A percentile compares a stretch with the other conserved stretches of the same genome.
phyloP scores from a whole-genome alignment of 2,797 vertebrate genomes.

The Gouania willdenowi region DNA sequence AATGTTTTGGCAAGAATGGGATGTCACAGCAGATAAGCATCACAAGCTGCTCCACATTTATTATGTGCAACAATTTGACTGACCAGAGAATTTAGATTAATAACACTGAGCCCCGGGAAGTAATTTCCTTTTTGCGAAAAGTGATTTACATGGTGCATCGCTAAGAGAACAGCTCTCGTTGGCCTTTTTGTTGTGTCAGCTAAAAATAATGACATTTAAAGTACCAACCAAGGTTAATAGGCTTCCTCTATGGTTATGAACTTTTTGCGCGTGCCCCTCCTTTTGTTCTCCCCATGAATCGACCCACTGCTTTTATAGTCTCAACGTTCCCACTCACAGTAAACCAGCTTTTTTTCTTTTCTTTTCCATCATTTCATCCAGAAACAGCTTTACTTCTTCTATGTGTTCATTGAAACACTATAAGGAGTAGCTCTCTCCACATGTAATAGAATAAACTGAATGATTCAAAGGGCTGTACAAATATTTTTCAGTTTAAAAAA shows the following conservation, averaged over 20 bases:
- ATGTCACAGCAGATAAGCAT: constrained; percentile 82
- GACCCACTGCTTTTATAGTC: constrained; percentile 59
- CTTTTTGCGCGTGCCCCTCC: constrained; percentile 66
- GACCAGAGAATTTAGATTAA: constrained; percentile 98
- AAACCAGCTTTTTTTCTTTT: constrained; percentile 29
- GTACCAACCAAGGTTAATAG: constrained; percentile 97
- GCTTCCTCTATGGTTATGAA: constrained; percentile 89
- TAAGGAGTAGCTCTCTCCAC: too few relatives aligned
- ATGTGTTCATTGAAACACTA: too few relatives aligned
- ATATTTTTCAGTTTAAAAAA: too few relatives aligned
- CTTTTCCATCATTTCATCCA: constrained; percentile 16
- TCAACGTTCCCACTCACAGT: constrained; percentile 39
- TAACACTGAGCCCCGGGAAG: constrained; percentile 92
- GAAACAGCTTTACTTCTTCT: constrained; percentile 9
- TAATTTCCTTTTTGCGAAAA: constrained; percentile 97
- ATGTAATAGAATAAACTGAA: too few relatives aligned
- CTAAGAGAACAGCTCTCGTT: constrained; percentile 84
- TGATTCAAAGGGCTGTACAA: too few relatives aligned
- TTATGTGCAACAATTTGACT: constrained; percentile 94
- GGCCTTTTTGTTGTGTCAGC: constrained; percentile 88
- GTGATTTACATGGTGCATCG: constrained; percentile 94
- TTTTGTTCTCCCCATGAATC: constrained; percentile 51
- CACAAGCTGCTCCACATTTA: constrained; percentile 92
- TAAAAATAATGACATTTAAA: constrained; percentile 98
- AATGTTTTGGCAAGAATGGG: constrained; percentile 70